Evolutionary conservation across 2,888 invertebrate genomes (phyloP).

Genomic region (Parnassius orleans): DNA sequence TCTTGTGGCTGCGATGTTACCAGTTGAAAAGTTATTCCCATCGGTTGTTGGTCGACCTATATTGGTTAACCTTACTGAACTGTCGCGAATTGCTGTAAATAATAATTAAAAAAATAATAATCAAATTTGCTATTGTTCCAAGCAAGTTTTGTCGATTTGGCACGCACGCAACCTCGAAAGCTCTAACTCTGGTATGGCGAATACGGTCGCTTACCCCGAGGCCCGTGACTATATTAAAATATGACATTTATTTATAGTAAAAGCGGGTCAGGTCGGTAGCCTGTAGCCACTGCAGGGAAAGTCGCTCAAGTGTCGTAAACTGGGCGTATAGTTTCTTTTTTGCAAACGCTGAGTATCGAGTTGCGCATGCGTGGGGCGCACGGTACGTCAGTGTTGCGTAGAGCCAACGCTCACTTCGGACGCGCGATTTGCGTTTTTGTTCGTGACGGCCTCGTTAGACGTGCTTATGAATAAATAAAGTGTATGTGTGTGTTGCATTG

Average conservation of each 20-base stretch:
- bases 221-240: slow-evolving; percentile 26
- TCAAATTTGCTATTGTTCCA: too few species aligned
- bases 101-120: too few species aligned
- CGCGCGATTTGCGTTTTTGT: slow-evolving; percentile 67
- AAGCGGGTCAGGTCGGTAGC: slow-evolving; percentile 70
- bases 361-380: slow-evolving; percentile 65
- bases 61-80: too few species aligned
- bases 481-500: slow-evolving; percentile 48
- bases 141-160: neutral
- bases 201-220: slow-evolving; percentile 8
- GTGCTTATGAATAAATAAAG: slow-evolving; percentile 60
- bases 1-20: too few species aligned
- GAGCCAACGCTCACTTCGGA: slow-evolving; percentile 76
- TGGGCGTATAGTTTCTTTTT: slow-evolving; percentile 62
- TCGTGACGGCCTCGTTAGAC: slow-evolving; percentile 43
- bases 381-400: slow-evolving; percentile 70
- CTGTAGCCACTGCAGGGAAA: slow-evolving; percentile 60
- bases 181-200: neutral
- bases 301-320: slow-evolving; percentile 56
- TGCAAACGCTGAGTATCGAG: slow-evolving; percentile 57
- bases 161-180: slow-evolving; percentile 5
- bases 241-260: slow-evolving; percentile 49
- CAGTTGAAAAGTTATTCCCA: too few species aligned
- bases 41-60: too few species aligned
- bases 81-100: too few species aligned